Evolutionary conservation across 2,888 invertebrate genomes (phyloP), one percentile per base, ranked within the genome.

Genomic region (Cryptus armator): DNA sequence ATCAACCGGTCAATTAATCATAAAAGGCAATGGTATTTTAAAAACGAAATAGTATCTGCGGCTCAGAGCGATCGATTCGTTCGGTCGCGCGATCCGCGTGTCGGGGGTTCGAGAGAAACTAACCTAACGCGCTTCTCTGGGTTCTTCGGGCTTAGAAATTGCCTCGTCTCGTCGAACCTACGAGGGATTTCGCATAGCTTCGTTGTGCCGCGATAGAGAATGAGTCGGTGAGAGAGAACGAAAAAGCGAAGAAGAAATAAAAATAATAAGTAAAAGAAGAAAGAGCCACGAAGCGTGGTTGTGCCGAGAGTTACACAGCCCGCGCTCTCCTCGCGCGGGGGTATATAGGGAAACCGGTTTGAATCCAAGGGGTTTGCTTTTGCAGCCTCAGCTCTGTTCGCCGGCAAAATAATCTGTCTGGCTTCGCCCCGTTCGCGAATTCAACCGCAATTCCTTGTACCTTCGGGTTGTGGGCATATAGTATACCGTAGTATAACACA

Each of bases 391-490:
- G 43, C 80, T 56, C 53, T 53, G 74, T 78, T 77, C 77, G 46
- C 80, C 81, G 88, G 87, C 90, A 81, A 89, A 91, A 90, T 88
- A 89, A 90, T 91, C 89, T 88, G 91, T 91, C 91, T 90, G 90
- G 90, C 86, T 88, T 85, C 82, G 86, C 86, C 85, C 87, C 80
- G 85, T 56, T 72, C 74, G 84, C 74, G 12, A 77, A 77, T 78
- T 68, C 81, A 77, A 64, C 9, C 72, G 48, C 81, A 70, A 84
- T 84, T 81, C 74, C 29, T 77, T 70, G 46, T 74, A 84, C 67
- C 76, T 68, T 81, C 29, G 64, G 43, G 43, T 51, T 32, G 37
- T 16, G 16, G 16, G 37, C 24, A 24, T 29, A 59, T 24, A 59
- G 59, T 59, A 59, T 59, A 59, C 10, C 59, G 24, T 24, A 12